A percentile compares a stretch with the other conserved stretches of the same genome.
These are phyloP conservation scores for Euwallacea similis DNA, from an alignment of 1,140 invertebrate species.

Conservation along the genomic window DNA sequence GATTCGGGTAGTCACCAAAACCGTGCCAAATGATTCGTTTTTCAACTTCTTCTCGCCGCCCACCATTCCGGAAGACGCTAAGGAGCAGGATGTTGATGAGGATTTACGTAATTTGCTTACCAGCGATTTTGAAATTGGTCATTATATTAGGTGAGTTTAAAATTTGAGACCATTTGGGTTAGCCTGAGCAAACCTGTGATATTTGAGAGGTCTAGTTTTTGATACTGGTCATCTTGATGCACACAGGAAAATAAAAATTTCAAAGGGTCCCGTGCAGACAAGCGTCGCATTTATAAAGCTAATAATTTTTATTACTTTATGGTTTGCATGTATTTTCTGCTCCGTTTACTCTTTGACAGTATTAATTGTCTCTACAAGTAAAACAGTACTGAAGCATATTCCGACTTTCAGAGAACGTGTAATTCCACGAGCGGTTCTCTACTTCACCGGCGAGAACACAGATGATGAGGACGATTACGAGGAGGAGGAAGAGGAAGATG, in stretches of 20 bases:
- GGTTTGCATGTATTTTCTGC: not conserved
- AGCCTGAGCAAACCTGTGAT: not conserved
- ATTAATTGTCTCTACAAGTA: too few relatives aligned
- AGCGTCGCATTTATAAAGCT: not conserved
- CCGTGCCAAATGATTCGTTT: slow-evolving; percentile 92
- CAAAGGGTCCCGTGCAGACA: slow-evolving; percentile 12
- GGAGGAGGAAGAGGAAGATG: slow-evolving; percentile 58
- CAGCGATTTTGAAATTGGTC: slow-evolving; percentile 97
- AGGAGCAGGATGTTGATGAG: slow-evolving; percentile 71
- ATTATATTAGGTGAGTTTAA: slow-evolving; percentile 71
- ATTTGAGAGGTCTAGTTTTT: slow-evolving; percentile 3
- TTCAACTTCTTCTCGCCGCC: slow-evolving; percentile 99
- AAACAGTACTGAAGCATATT: not conserved
- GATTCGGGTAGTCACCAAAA: slow-evolving; percentile 91
- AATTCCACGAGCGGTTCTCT: slow-evolving; percentile 89
- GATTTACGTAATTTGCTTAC: slow-evolving; percentile 76
- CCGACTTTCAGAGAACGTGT: slow-evolving; percentile 71
- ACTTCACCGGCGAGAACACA: slow-evolving; percentile 86
- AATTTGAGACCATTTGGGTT: not conserved
- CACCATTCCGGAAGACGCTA: slow-evolving; percentile 63
- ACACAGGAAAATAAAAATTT: slow-evolving; percentile 6
- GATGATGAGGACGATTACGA: slow-evolving; percentile 78
- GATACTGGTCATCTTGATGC: slow-evolving; percentile 9
- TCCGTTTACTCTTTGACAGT: slow-evolving; percentile 1
- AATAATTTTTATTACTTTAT: slow-evolving; percentile 3